phyloP scores from a whole-genome alignment of 1,140 invertebrate genomes.

The Stratiolaelaps scimitus region DNA sequence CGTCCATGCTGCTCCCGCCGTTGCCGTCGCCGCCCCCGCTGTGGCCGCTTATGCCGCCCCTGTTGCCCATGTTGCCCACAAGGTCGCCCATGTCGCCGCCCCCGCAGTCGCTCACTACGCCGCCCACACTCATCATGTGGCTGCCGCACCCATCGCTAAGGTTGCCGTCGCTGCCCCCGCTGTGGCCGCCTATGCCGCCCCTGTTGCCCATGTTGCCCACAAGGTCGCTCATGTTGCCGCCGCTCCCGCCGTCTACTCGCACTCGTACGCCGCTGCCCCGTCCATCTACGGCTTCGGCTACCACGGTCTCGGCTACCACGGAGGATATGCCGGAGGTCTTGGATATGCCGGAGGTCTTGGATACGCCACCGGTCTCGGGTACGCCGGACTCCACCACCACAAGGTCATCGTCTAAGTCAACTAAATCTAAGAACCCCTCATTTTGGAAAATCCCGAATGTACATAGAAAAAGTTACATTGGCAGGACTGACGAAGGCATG shows the following conservation, averaged over 20 bases:
- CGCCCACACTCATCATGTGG: not conserved
- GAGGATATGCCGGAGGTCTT: no score
- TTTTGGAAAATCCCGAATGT: no score
- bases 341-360: no score
- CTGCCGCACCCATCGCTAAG: not conserved
- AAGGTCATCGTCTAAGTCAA: no score
- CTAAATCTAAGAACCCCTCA: no score
- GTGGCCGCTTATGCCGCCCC: not conserved
- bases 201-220: not conserved
- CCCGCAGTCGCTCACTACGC: not conserved
- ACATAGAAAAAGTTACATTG: no score
- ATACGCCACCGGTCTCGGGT: not conserved
- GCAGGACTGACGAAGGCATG: no score
- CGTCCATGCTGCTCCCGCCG: constrained; percentile 12
- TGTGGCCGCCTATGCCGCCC: not conserved
- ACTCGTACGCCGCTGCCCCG: constrained; percentile 2
- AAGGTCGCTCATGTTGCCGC: not conserved
- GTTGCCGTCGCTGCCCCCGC: not conserved
- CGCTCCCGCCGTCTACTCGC: not conserved
- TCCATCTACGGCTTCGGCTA: constrained; percentile 28
- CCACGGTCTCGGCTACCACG: constrained; percentile 13
- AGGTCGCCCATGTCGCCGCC: not conserved
- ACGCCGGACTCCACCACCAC: no score
- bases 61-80: not conserved
- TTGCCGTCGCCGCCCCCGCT: constrained; percentile 13